Evolutionary conservation across 2,888 invertebrate species (phyloP).

Genomic region (Osedax frankpressi): DNA sequence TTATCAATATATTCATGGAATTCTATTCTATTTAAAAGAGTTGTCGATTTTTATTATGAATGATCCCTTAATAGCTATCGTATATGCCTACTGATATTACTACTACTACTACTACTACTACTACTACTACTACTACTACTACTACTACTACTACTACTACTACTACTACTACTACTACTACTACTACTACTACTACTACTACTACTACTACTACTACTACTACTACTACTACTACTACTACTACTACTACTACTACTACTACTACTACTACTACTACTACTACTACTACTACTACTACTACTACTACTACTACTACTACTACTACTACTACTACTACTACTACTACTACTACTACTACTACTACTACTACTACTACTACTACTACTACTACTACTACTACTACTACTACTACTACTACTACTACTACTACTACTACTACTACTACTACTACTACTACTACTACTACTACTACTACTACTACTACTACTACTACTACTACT

Average conservation of each 20-base stretch:
- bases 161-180: slow-evolving; percentile 16
- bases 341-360: neutral
- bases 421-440: slow-evolving; percentile 1
- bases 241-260: slow-evolving; percentile 20
- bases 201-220: slow-evolving; percentile 16
- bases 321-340: slow-evolving; percentile 7
- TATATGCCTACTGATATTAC: slow-evolving; percentile 17
- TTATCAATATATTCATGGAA: no score
- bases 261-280: slow-evolving; percentile 18
- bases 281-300: slow-evolving; percentile 18
- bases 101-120: slow-evolving; percentile 17
- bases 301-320: slow-evolving; percentile 11
- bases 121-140: slow-evolving; percentile 18
- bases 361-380: slow-evolving; percentile 5
- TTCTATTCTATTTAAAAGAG: no score
- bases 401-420: neutral
- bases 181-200: slow-evolving; percentile 18
- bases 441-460: slow-evolving; percentile 12
- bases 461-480: slow-evolving; percentile 12
- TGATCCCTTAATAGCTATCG: no score
- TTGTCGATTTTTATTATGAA: no score
- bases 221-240: slow-evolving; percentile 18
- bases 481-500: slow-evolving; percentile 12
- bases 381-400: neutral
- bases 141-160: slow-evolving; percentile 15